phyloP scores from a whole-genome alignment of 2,113 vertebrate genomes.

The Scopus umbretta region DNA sequence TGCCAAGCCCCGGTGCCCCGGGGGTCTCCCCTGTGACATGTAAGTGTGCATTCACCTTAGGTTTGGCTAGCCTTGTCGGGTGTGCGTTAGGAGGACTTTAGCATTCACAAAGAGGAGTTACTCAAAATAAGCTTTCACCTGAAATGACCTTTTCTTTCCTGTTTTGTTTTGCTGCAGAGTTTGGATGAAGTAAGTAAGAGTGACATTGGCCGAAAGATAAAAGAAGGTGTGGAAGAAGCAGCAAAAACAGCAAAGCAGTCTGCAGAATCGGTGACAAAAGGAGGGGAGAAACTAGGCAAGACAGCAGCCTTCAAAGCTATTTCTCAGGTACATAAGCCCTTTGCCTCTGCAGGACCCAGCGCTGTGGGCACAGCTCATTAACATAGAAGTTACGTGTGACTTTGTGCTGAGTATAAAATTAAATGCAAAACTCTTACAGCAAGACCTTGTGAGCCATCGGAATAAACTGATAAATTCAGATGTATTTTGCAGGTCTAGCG shows the following conservation, averaged over 20 bases:
- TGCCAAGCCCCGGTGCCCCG: background rate
- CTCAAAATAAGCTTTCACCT: background rate
- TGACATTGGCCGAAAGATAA: slow-evolving; percentile 90
- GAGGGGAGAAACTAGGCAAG: slow-evolving; percentile 87
- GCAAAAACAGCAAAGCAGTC: slow-evolving; percentile 91
- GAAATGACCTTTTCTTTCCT: background rate
- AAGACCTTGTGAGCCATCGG: background rate
- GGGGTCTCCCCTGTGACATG: background rate
- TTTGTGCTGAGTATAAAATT: background rate
- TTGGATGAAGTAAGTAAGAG: slow-evolving; percentile 88
- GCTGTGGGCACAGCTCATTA: background rate
- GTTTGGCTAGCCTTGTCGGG: background rate
- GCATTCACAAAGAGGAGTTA: background rate
- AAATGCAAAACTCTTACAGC: background rate
- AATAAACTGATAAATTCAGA: background rate
- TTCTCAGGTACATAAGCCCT: slow-evolving; percentile 78
- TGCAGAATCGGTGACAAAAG: slow-evolving; percentile 83
- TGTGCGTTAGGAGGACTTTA: background rate
- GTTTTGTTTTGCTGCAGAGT: slow-evolving; percentile 69
- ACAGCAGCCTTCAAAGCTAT: slow-evolving; percentile 88
- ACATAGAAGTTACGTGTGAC: fast-evolving
- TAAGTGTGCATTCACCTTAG: background rate
- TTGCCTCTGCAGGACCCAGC: background rate
- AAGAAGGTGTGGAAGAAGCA: slow-evolving; percentile 90
- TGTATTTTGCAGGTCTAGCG: background rate